Percentiles rank a stretch among this genome's conserved stretches.
Evolutionary conservation across 2,888 invertebrate genomes (phyloP).

Genomic region (Xestia sexstrigata): DNA sequence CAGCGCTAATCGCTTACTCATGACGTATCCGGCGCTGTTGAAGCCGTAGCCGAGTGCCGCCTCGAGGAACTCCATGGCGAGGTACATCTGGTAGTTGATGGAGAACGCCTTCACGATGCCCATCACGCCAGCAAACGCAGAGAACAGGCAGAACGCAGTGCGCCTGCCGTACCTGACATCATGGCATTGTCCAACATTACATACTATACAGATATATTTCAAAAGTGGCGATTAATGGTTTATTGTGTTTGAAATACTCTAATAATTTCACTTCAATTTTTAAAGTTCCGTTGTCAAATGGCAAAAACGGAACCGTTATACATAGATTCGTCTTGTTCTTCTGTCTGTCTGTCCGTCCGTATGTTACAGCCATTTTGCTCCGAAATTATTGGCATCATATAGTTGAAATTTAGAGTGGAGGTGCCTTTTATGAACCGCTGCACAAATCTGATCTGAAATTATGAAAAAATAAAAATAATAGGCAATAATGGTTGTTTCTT

Average conservation of each 20-base stretch:
- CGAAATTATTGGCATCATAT: background rate
- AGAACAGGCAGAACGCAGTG: constrained; percentile 88
- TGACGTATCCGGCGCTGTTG: constrained; percentile 89
- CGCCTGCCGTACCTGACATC: constrained; percentile 88
- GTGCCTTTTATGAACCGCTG: too few relatives aligned
- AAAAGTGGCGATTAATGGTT: background rate
- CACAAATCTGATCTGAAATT: too few relatives aligned
- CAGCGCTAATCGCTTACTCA: constrained; percentile 72
- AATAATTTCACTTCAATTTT: background rate
- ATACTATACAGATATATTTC: background rate
- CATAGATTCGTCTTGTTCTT: background rate
- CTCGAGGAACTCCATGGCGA: constrained; percentile 90
- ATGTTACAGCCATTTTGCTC: background rate
- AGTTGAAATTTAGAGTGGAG: too few relatives aligned
- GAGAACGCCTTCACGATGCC: constrained; percentile 90
- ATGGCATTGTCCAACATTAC: background rate
- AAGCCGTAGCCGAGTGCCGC: constrained; percentile 90
- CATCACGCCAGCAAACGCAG: constrained; percentile 85
- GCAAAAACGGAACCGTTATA: too few relatives aligned
- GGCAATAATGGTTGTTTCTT: too few relatives aligned
- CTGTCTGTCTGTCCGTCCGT: background rate
- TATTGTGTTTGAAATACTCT: background rate
- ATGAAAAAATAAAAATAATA: too few relatives aligned
- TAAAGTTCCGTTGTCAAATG: background rate
- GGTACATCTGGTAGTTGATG: constrained; percentile 89